Evolutionary conservation across 2,797 vertebrate genomes (phyloP), one percentile per base, ranked within the genome.

Genomic region (Nannoperca australis): DNA sequence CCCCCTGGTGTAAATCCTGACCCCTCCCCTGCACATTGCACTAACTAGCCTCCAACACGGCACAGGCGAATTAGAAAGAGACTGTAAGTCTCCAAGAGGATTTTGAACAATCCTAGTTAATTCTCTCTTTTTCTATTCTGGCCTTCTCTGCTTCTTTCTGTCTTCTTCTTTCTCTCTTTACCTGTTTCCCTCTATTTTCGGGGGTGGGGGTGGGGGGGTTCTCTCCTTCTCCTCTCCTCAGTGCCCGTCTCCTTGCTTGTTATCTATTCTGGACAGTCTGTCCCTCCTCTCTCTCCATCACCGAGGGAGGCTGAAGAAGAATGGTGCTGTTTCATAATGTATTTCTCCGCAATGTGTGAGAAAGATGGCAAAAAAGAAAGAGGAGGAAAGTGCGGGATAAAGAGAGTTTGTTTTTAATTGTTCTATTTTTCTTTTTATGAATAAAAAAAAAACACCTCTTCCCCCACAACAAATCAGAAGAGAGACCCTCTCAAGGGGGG

Each of bases 261-360:
- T 94, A 93, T 92, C 90, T 91, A 89, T 91, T 93, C 92, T 81
- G 92, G 85, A 91, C 84, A 89, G 89, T 91, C 76, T 84, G 86
- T 93, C 91, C 87, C 91, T 93, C 85, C 85, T 88, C 83, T 85
- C 84, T 74, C 82, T 81, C 90, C 44, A 70, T 89, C 91, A 86
- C 83, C 55, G 76, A 86, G 81, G 85, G 88, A 83, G 82, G 74
- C 86, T 85, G 84, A 90, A 88, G 85, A 84, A 87, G 85, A 92
- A 93, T 90, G 85, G 74, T 73, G 80, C 86, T 83, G 91, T 81
- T 92, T 92, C 89, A 92, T 88, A 91, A 91, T 86, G 83, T 87
- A 81, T 89, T 89, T 90, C 84, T 82, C 86, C 7, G 24, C 83
- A 85, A 81, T 79, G 79, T 82, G 73, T 76, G 76, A 85, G 70